Conservation (phyloP, 2,797 vertebrate genomes). For the Rhyacichthys aspro region DNA sequence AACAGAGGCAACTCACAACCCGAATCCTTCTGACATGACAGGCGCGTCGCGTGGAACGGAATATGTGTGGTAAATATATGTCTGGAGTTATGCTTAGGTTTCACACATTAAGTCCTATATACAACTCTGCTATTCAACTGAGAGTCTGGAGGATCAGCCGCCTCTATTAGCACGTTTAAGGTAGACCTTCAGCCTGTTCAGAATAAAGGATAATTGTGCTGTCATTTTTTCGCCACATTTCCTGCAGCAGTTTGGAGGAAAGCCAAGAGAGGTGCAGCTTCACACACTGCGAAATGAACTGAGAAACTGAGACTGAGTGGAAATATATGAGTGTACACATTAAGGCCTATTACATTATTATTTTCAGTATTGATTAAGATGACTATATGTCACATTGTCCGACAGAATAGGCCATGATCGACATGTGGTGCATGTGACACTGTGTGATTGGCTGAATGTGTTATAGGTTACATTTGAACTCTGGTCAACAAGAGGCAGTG, state of each 20-base stretch:
- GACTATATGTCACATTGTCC: too few relatives aligned
- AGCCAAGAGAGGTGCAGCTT: constrained; percentile 44
- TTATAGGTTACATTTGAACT: too few relatives aligned
- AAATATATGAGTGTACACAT: background rate
- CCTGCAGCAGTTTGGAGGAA: constrained; percentile 45
- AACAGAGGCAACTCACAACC: constrained; percentile 56
- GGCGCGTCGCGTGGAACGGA: constrained; percentile 32
- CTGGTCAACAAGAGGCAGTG: too few relatives aligned
- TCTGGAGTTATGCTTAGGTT: constrained; percentile 36
- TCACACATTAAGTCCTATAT: constrained; percentile 14
- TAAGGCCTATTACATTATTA: too few relatives aligned
- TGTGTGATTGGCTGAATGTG: too few relatives aligned
- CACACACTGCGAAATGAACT: constrained; percentile 12
- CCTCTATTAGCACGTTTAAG: constrained; percentile 33
- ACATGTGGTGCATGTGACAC: too few relatives aligned
- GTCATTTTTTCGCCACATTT: constrained; percentile 51
- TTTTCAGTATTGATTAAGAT: too few relatives aligned
- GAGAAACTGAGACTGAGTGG: background rate
- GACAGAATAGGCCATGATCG: too few relatives aligned
- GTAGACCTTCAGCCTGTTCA: constrained; percentile 34
- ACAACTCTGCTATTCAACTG: background rate
- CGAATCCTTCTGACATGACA: constrained; percentile 55
- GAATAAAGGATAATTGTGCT: constrained; percentile 48
- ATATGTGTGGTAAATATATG: constrained; percentile 48
- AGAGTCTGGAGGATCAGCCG: constrained; percentile 17